Evolutionary conservation across 35 echinoderm and acorn worm genomes (phyloP), one percentile per base, ranked within the genome.

Genomic region (Eucidaris tribuloides): DNA sequence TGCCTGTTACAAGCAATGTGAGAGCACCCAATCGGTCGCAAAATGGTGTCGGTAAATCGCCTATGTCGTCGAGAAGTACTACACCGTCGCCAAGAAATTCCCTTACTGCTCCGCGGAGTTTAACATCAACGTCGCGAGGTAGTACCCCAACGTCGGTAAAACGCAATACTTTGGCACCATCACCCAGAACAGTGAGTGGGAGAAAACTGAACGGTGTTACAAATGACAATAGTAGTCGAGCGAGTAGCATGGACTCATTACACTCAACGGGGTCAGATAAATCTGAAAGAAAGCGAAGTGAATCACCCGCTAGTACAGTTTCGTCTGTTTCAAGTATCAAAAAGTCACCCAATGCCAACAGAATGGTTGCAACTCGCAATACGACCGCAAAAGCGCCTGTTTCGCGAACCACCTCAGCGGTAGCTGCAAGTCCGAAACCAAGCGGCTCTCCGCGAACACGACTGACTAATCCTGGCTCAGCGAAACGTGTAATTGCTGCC

Each of bases 321-420:
- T 89, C 87, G 6, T 79, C 78, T 34, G 36, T 89, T 1, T 89
- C 87, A 5, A 74, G 68, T 32, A 40, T 44, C 24, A 74, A 74
- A 36, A 74, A 74, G 44, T 36, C 68, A 41, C n/a, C 37, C n/a
- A n/a, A n/a, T n/a, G 9, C 48, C n/a, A n/a, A n/a, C n/a, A 52
- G n/a, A 52, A n/a, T 52, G 48, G 9, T n/a, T 52, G 9, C 48
- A 52, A 52, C 48, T 52, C 9, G n/a, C 9, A 52, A 5, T 38
- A 35, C 6, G 30, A 22, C 68, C 2, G 34, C 40, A 36, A 74
- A 74, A 44, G n/a, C 68, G 3, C n/a, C 68, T 19, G 7, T 38
- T 3, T 44, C 68, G 37, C 29, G 68, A 44, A 14, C 68, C 38
- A 44, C 68, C 2, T 44, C 68, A 13, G 44, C 19, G 38, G 38